A percentile compares a stretch with the other conserved stretches of the same genome.
phyloP scores from a whole-genome alignment of 2,113 vertebrate genomes.

The Melanerpes formicivorus region DNA sequence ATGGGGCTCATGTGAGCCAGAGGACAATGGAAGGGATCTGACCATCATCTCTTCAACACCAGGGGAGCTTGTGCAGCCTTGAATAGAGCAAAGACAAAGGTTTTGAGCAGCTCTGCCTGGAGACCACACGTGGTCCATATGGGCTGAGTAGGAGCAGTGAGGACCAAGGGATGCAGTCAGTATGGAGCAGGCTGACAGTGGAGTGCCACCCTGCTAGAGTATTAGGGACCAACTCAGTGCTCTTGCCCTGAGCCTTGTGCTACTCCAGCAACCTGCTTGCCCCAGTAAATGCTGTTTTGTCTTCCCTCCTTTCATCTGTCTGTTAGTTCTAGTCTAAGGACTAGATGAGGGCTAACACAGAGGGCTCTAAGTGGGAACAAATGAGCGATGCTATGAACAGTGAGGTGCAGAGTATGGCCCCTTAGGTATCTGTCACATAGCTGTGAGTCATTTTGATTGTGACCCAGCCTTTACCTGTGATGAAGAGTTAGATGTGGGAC shows the following conservation, averaged over 20 bases:
- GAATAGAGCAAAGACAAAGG: not conserved
- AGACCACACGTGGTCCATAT: not conserved
- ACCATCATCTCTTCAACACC: not conserved
- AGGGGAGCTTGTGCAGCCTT: not conserved
- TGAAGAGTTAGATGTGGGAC: not conserved
- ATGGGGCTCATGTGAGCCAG: not conserved
- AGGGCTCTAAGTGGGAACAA: not conserved
- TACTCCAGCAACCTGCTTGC: not conserved
- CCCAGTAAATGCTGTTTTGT: not conserved
- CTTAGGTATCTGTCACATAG: not conserved
- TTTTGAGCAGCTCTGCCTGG: not conserved
- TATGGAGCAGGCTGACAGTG: rapidly evolving
- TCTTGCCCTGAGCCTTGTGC: not conserved
- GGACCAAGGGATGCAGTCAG: not conserved
- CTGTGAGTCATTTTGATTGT: not conserved
- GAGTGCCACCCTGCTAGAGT: not conserved
- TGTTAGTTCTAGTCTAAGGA: not conserved
- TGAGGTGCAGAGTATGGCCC: not conserved
- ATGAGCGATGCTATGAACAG: rapidly evolving
- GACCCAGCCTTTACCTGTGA: not conserved
- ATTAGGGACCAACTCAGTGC: not conserved
- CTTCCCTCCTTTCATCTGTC: not conserved
- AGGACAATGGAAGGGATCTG: not conserved
- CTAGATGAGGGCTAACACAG: not conserved
- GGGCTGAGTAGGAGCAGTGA: not conserved